These are phyloP conservation scores for human DNA, from an alignment of 2,113 vertebrate species.

Conservation along the genomic window DNA sequence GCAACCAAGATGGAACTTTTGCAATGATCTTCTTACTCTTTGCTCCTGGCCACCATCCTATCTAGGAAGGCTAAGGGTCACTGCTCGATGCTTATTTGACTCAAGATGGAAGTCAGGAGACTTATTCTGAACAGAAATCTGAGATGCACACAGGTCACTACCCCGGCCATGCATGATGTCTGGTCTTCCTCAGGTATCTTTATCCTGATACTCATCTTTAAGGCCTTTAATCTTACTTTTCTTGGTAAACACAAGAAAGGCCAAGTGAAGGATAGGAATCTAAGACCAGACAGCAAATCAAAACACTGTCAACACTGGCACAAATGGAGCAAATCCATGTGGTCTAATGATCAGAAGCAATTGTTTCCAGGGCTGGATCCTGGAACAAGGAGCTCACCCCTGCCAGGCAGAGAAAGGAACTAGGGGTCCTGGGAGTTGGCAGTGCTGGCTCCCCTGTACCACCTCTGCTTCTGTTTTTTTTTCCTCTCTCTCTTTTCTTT, in stretches of 20 bases:
- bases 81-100: neutral
- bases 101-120: neutral
- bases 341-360: accelerated
- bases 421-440: no score
- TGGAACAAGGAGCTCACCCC: neutral
- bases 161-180: neutral
- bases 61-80: neutral
- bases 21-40: neutral
- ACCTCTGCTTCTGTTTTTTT: neutral
- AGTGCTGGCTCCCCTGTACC: neutral
- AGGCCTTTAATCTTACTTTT: conserved; percentile 2
- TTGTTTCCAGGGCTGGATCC: neutral
- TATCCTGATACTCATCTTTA: neutral
- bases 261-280: neutral
- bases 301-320: neutral
- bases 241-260: conserved; percentile 5
- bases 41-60: neutral
- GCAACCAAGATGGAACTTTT: neutral
- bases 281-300: neutral
- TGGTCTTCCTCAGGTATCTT: neutral
- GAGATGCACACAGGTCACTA: neutral
- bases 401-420: neutral
- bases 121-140: neutral
- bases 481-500: neutral
- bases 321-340: neutral